Percentiles rank a stretch among this genome's conserved stretches.
These are phyloP conservation scores for Lepus timidus DNA, from an alignment of 2,113 vertebrate species.

Conservation along the genomic window DNA sequence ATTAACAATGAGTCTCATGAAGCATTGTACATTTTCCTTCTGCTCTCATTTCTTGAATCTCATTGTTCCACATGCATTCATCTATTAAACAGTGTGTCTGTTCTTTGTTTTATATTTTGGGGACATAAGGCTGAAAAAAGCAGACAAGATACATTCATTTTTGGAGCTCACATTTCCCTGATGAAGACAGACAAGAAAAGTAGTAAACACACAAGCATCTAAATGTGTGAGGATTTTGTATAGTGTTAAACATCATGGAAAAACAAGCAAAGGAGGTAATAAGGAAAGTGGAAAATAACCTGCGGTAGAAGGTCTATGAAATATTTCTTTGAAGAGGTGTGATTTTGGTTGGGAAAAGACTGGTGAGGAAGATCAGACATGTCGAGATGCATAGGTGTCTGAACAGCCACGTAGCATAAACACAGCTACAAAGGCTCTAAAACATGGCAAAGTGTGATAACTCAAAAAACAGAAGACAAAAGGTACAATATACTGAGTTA, in stretches of 20 bases:
- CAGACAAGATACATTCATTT: neutral
- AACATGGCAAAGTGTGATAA: neutral
- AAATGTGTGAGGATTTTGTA: neutral
- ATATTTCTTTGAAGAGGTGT: neutral
- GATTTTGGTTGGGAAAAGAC: neutral
- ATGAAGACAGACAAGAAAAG: neutral
- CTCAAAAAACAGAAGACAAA: neutral
- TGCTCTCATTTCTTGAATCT: neutral
- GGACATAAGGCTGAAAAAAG: neutral
- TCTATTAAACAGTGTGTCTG: neutral
- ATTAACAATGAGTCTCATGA: slow-evolving; percentile 16
- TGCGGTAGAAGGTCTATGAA: neutral
- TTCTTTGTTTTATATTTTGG: neutral
- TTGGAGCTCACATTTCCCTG: neutral
- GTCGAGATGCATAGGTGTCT: neutral
- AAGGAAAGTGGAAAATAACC: neutral
- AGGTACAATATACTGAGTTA: neutral
- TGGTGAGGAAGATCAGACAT: neutral
- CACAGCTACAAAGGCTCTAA: neutral
- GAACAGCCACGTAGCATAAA: neutral
- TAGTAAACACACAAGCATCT: neutral
- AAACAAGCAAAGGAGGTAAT: neutral
- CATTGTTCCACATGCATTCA: neutral
- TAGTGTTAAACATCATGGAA: neutral
- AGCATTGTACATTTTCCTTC: neutral